Evolutionary conservation across 2,797 vertebrate species (phyloP), one percentile per base, ranked within the genome.

Genomic region (Tenualosa ilisha): DNA sequence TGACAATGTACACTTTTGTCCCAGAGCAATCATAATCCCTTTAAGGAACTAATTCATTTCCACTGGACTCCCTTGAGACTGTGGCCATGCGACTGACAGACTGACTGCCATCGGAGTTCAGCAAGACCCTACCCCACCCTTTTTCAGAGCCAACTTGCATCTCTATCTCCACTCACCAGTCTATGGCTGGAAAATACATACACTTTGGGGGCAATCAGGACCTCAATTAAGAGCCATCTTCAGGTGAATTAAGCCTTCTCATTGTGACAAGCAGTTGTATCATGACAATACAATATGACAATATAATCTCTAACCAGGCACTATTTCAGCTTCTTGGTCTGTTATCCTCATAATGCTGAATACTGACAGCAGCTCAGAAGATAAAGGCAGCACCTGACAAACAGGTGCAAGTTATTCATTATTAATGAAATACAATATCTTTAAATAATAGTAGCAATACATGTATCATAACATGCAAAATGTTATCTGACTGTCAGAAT

Each of bases 21-120:
- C 93, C 87, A 90, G 92, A 93, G 91, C 91, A 93, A 84, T 93
- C 90, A 91, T 93, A 94, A 94, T 93, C 93, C 92, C 93, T 92
- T 94, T 93, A 93, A 84, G 72, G 50, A 87, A 89, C 91, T 92
- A 91, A 93, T 94, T 93, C 93, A 93, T 95, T 93, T 91, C 90
- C 88, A 91, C 91, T 91, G 90, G 91, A 89, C 88, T 90, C 93
- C 93, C 87, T 6, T 82, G 92, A 92, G 93, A 81, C 92, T 89
- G 86, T 91, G 91, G 92, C 92, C 93, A 93, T 85, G 92, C 92
- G 91, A 53, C 90, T 88, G 50, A 51, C 50, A 9, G 50, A 12
- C 50, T 51, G 87, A 56, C 54, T 56, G 87, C 85, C 81, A 82
- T 72, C 84, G 84, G 53, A 89, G 81, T 84, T 91, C 91, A 87